phyloP scores from a whole-genome alignment of 2,797 vertebrate species.

The Cryptoblepharus egeriae region DNA sequence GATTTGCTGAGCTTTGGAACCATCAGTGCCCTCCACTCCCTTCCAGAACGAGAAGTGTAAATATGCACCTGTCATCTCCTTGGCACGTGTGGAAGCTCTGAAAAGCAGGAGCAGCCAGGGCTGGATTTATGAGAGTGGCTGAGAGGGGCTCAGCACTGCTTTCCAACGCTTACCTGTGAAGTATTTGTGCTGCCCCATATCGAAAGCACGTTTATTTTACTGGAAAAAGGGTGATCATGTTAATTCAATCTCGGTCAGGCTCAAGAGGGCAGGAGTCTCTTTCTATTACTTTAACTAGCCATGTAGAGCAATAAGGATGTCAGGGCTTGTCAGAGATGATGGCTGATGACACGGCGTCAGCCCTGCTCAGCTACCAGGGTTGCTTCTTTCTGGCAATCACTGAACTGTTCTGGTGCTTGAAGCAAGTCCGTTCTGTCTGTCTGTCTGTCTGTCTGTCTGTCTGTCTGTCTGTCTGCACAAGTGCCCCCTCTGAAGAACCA shows the following conservation, averaged over 20 bases:
- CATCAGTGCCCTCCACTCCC: background rate
- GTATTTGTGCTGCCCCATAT: background rate
- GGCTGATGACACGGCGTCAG: conserved; percentile 20
- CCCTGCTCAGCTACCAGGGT: fast-evolving
- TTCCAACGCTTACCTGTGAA: conserved; percentile 3
- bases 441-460: no score
- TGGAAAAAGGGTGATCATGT: conserved; percentile 46
- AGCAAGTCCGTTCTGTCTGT: no score
- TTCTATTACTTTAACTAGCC: conserved; percentile 52
- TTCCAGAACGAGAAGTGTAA: background rate
- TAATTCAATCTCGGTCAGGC: conserved; percentile 32
- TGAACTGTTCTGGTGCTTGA: fast-evolving
- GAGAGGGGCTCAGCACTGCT: background rate
- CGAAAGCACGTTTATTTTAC: conserved; percentile 20
- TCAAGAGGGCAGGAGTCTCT: conserved; percentile 46
- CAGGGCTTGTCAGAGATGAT: conserved; percentile 48
- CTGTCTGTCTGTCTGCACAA: fast-evolving
- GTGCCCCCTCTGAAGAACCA: fast-evolving
- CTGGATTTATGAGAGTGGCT: background rate
- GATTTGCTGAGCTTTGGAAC: background rate
- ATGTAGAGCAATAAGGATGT: conserved; percentile 45
- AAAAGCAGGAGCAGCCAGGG: background rate
- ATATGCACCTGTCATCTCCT: fast-evolving
- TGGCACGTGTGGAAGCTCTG: no score
- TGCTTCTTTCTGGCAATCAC: background rate